Evolutionary conservation across 2,113 vertebrate genomes (phyloP).

Genomic region (Sminthopsis crassicaudata): DNA sequence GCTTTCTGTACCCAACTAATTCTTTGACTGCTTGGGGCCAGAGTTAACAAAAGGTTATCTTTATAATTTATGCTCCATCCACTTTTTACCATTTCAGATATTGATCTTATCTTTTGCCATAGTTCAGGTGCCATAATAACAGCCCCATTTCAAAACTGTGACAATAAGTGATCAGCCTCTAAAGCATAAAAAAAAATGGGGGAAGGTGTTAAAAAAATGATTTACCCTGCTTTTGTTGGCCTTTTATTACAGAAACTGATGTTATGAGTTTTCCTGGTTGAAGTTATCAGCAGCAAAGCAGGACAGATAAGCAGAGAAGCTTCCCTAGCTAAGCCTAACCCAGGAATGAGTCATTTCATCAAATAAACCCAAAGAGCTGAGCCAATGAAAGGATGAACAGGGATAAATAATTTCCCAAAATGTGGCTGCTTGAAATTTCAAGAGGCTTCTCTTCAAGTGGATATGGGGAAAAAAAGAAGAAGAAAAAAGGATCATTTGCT

Average conservation of each 20-base stretch:
- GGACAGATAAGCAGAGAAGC: conserved; percentile 66
- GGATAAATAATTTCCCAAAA: conserved; percentile 34
- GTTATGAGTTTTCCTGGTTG: conserved; percentile 68
- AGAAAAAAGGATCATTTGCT: conserved; percentile 18
- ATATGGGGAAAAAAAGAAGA: conserved; percentile 32
- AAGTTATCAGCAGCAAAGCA: conserved; percentile 53
- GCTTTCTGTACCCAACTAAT: conserved; percentile 30
- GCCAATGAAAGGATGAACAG: conserved; percentile 46
- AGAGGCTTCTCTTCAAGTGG: conserved; percentile 52
- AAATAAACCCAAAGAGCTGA: conserved; percentile 60
- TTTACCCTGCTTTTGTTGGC: conserved; percentile 66
- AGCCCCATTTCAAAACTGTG: conserved; percentile 53
- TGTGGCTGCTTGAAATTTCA: conserved; percentile 28
- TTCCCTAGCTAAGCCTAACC: conserved; percentile 71
- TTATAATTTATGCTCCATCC: conserved; percentile 61
- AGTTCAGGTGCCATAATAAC: conserved; percentile 48
- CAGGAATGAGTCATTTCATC: conserved; percentile 73
- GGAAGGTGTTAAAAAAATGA: conserved; percentile 61
- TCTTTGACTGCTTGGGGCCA: conserved; percentile 30
- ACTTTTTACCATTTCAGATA: conserved; percentile 49
- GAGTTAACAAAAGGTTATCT: conserved; percentile 51
- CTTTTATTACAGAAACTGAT: conserved; percentile 79
- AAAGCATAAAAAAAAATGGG: conserved; percentile 64
- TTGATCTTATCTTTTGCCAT: conserved; percentile 58
- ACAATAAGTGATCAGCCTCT: conserved; percentile 66